A percentile compares a stretch with the other conserved stretches of the same genome.
Conservation (phyloP, 2,797 vertebrate genomes). For the Leptatherina wallacei region DNA sequence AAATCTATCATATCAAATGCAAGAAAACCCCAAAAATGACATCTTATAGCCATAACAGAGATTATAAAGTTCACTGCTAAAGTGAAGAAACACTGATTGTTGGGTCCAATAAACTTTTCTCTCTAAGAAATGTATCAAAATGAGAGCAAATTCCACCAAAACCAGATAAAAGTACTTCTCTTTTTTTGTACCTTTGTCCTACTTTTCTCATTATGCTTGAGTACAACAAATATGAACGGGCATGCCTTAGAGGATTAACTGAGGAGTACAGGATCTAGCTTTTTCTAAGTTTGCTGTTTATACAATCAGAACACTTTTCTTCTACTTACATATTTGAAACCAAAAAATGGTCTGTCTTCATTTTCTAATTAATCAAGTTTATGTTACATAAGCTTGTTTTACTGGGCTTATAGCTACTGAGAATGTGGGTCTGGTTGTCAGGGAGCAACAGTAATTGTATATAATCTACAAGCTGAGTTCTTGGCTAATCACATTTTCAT, state of each 20-base stretch:
- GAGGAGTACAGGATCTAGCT: slow-evolving; percentile 8
- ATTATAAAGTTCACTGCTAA: slow-evolving; percentile 2
- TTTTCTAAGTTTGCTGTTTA: slow-evolving; percentile 12
- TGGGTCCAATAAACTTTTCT: not conserved
- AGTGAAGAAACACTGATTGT: not conserved
- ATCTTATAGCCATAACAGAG: not conserved
- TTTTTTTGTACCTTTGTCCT: slow-evolving; percentile 71
- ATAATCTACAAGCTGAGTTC: slow-evolving; percentile 37
- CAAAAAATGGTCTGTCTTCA: not conserved
- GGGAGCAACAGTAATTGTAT: slow-evolving; percentile 41
- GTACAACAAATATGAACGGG: slow-evolving; percentile 55
- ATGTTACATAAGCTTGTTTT: slow-evolving; percentile 25
- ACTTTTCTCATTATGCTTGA: slow-evolving; percentile 69
- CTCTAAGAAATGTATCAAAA: not conserved
- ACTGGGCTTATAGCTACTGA: slow-evolving; percentile 38
- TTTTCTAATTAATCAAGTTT: slow-evolving; percentile 10
- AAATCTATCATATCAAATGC: not conserved
- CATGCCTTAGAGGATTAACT: slow-evolving; percentile 76
- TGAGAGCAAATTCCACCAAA: not conserved
- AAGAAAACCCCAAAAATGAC: not conserved
- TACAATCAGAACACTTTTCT: not conserved
- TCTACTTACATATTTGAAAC: slow-evolving; percentile 1
- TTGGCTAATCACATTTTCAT: slow-evolving; percentile 39
- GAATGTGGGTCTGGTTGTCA: slow-evolving; percentile 60
- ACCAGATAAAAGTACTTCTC: slow-evolving; percentile 20